phyloP scores from a whole-genome alignment of 2,888 invertebrate species.

The Parapristionchus giblindavisi region DNA sequence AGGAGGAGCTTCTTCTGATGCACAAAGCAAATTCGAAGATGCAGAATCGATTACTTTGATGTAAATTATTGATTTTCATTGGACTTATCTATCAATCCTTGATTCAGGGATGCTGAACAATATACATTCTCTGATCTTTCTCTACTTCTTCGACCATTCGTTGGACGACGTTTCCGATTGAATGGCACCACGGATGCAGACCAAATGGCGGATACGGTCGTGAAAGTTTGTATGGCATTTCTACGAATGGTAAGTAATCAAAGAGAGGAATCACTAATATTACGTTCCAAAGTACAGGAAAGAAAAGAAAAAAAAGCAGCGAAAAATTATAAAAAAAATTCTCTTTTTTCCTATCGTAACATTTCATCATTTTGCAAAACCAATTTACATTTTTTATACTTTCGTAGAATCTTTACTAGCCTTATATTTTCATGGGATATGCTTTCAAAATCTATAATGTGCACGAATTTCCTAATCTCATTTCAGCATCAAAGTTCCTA shows the following conservation, averaged over 20 bases:
- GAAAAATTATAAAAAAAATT: no score
- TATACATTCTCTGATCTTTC: slow-evolving; percentile 28
- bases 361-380: no score
- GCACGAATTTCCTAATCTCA: no score
- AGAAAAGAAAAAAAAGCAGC: no score
- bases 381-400: no score
- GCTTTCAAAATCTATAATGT: no score
- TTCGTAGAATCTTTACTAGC: no score
- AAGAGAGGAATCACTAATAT: no score
- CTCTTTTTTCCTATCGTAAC: no score
- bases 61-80: background rate
- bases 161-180: slow-evolving; percentile 14
- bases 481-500: no score
- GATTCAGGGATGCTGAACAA: slow-evolving; percentile 30
- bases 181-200: slow-evolving; percentile 35
- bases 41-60: slow-evolving; percentile 28
- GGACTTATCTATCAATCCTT: background rate
- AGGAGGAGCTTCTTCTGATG: background rate
- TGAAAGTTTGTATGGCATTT: slow-evolving; percentile 32
- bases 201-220: slow-evolving; percentile 34
- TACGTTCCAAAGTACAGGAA: no score
- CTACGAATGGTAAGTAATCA: slow-evolving; percentile 11
- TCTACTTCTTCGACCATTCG: slow-evolving; percentile 27
- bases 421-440: no score
- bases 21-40: slow-evolving; percentile 8